A percentile compares a stretch with the other conserved stretches of the same genome.
phyloP scores from a whole-genome alignment of 30 jellyfish, hydroid and myxozoan genomes.

The Rhopilema esculentum region DNA sequence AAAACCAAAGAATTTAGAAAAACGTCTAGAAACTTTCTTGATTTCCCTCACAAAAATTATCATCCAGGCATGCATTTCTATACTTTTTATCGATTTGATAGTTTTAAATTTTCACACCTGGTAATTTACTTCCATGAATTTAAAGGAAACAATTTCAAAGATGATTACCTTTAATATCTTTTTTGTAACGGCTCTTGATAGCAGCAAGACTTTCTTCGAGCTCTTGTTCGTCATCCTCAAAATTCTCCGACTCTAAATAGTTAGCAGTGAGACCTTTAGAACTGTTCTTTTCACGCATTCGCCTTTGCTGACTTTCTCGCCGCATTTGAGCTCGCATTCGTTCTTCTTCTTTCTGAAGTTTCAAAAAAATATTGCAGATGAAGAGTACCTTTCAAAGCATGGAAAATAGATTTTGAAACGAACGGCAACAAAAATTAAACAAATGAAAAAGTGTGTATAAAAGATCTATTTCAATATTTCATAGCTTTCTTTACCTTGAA shows the following conservation, averaged over 20 bases:
- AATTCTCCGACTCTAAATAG: slow-evolving; percentile 82
- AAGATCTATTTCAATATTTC: no score
- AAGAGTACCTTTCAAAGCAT: no score
- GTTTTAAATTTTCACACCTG: no score
- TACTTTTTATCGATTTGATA: no score
- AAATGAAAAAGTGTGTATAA: no score
- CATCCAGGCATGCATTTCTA: no score
- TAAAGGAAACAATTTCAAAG: neutral
- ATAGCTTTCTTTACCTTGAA: slow-evolving; percentile 76
- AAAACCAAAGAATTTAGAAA: no score
- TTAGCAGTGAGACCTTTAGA: slow-evolving; percentile 88
- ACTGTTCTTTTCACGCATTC: slow-evolving; percentile 89
- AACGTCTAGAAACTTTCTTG: no score
- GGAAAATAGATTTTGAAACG: neutral
- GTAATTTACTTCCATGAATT: no score
- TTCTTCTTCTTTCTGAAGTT: slow-evolving; percentile 94
- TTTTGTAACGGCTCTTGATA: slow-evolving; percentile 79
- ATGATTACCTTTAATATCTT: slow-evolving; percentile 63
- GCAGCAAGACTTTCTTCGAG: slow-evolving; percentile 95
- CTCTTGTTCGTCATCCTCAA: slow-evolving; percentile 93
- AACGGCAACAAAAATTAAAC: no score
- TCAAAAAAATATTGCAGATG: neutral
- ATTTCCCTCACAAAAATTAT: no score
- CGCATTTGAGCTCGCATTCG: slow-evolving; percentile 91
- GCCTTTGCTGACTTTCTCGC: slow-evolving; percentile 94